phyloP scores from a whole-genome alignment of 2,888 invertebrate species.

The Stenotaenia linearis region DNA sequence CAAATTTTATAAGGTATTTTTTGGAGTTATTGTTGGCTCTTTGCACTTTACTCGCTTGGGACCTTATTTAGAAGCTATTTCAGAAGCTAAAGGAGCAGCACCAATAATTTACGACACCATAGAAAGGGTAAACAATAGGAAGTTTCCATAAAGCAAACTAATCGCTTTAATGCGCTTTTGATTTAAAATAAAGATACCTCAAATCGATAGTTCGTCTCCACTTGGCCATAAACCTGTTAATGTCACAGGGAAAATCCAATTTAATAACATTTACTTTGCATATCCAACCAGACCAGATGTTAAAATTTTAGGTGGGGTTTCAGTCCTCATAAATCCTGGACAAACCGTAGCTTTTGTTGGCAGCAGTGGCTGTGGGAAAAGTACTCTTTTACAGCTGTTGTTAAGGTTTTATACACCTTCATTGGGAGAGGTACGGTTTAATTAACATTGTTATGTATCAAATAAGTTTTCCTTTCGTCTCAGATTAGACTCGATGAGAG shows the following conservation, averaged over 20 bases:
- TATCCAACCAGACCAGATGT: constrained; percentile 73
- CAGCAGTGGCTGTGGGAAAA: constrained; percentile 46
- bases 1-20: too few species aligned
- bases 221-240: constrained; percentile 57
- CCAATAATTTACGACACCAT: constrained; percentile 65
- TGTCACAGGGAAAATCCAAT: constrained; percentile 59
- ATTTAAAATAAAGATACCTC: constrained; percentile 51
- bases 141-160: too few species aligned
- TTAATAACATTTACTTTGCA: constrained; percentile 62
- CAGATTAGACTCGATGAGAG: constrained; percentile 49
- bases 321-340: constrained; percentile 38
- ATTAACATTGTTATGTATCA: not conserved
- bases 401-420: constrained; percentile 67
- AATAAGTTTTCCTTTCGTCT: constrained; percentile 31
- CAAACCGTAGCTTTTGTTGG: constrained; percentile 42
- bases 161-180: not conserved
- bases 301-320: constrained; percentile 48
- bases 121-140: constrained; percentile 55
- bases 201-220: constrained; percentile 62
- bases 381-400: constrained; percentile 43
- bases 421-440: constrained; percentile 46
- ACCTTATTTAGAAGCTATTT: constrained; percentile 68
- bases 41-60: constrained; percentile 69
- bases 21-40: constrained; percentile 70
- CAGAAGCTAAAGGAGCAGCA: constrained; percentile 65